These are phyloP conservation scores for Lumbricus terrestris DNA, from an alignment of 2,888 invertebrate species.

Conservation along the genomic window DNA sequence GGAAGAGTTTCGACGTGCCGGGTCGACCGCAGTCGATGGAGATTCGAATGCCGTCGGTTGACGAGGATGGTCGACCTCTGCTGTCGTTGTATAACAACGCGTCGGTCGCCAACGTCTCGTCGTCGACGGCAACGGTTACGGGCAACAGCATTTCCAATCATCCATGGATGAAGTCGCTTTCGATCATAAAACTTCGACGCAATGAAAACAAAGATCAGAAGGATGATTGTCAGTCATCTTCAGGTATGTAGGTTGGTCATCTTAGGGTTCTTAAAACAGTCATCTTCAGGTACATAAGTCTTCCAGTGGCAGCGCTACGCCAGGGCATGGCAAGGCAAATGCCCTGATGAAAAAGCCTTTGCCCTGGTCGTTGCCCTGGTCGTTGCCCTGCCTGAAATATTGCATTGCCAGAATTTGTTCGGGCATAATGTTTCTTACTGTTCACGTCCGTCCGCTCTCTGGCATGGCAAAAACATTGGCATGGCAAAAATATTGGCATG, in stretches of 20 bases:
- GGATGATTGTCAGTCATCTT: conserved; percentile 12
- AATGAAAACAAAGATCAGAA: not conserved
- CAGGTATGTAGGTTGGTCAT: not conserved
- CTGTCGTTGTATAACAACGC: not conserved
- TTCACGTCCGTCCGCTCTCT: too few relatives aligned
- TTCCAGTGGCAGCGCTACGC: too few relatives aligned
- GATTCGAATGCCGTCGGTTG: not conserved
- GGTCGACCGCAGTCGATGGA: conserved; percentile 6
- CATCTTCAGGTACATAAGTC: too few relatives aligned
- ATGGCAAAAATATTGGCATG: too few relatives aligned
- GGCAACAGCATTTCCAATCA: not conserved
- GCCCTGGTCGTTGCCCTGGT: too few relatives aligned
- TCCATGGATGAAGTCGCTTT: conserved; percentile 11
- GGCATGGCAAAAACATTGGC: too few relatives aligned
- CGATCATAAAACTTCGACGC: not conserved
- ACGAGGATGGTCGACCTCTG: not conserved
- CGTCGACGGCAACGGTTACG: not conserved
- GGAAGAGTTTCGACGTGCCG: not conserved
- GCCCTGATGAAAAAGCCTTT: too few relatives aligned
- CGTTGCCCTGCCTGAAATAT: too few relatives aligned
- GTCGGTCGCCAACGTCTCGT: not conserved
- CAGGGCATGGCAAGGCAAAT: too few relatives aligned
- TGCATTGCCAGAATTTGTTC: too few relatives aligned
- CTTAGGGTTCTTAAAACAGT: not conserved
- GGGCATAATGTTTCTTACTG: too few relatives aligned